A percentile compares a stretch with the other conserved stretches of the same genome.
Evolutionary conservation across 1,140 invertebrate genomes (phyloP).

Genomic region (Aculops lycopersici): DNA sequence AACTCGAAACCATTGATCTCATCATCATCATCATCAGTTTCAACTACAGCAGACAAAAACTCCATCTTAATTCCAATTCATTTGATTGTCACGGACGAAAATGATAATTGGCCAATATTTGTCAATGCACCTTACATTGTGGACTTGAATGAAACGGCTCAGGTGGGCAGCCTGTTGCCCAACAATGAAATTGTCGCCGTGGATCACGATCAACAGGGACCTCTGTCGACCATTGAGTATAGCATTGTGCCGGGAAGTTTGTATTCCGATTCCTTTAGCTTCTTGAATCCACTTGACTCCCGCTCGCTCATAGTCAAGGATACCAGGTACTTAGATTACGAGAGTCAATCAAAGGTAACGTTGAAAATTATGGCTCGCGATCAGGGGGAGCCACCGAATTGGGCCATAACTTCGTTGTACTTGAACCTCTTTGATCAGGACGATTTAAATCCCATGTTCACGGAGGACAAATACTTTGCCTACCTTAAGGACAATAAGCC

Average conservation of each 20-base stretch:
- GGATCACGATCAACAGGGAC: slow-evolving; percentile 55
- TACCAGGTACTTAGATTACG: slow-evolving; percentile 29
- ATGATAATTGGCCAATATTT: slow-evolving; percentile 45
- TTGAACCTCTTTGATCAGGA: slow-evolving; percentile 58
- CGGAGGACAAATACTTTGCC: slow-evolving; percentile 36
- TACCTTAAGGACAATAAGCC: slow-evolving; percentile 26
- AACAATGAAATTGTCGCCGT: slow-evolving; percentile 36
- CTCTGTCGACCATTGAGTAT: slow-evolving; percentile 57
- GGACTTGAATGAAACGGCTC: slow-evolving; percentile 49
- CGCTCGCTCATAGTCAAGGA: background rate
- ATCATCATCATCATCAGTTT: background rate
- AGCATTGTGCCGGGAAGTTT: slow-evolving; percentile 43
- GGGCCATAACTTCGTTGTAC: slow-evolving; percentile 33
- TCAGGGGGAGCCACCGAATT: slow-evolving; percentile 40
- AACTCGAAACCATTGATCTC: background rate
- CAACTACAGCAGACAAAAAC: background rate
- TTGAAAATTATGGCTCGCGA: slow-evolving; percentile 38
- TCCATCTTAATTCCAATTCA: slow-evolving; percentile 39
- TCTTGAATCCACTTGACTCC: slow-evolving; percentile 30
- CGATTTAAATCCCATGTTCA: slow-evolving; percentile 55
- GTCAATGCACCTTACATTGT: slow-evolving; percentile 40
- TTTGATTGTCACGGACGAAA: slow-evolving; percentile 60
- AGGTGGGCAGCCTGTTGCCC: slow-evolving; percentile 33
- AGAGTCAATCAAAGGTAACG: slow-evolving; percentile 41
- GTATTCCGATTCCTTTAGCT: slow-evolving; percentile 44